Percentiles rank a stretch among this genome's conserved stretches.
Conservation (phyloP, 2,888 invertebrate species). For the Amorpha juglandis region DNA sequence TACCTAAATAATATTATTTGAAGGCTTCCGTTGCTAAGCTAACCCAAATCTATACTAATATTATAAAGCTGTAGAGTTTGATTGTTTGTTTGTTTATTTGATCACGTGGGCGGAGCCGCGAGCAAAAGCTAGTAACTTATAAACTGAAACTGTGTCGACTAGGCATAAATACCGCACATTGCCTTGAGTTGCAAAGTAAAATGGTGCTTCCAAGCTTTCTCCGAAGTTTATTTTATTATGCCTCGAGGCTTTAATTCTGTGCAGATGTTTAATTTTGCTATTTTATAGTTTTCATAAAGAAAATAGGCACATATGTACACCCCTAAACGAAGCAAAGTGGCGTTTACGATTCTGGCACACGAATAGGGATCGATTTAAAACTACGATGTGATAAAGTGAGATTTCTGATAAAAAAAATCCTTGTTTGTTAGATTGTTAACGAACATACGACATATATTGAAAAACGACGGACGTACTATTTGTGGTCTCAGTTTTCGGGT, state of each 20-base stretch:
- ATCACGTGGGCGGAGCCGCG: no score
- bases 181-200: conserved; percentile 5
- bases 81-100: no score
- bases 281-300: conserved; percentile 17
- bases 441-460: conserved; percentile 41
- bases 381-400: conserved; percentile 4
- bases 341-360: conserved; percentile 46
- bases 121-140: no score
- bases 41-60: no score
- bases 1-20: no score
- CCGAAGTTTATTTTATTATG: conserved; percentile 31
- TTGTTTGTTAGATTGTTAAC: conserved; percentile 29
- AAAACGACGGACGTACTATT: conserved; percentile 43
- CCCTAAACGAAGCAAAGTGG: not conserved
- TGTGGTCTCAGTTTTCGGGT: conserved; percentile 48
- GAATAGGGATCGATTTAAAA: conserved; percentile 38
- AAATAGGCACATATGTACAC: not conserved
- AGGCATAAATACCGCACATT: not conserved
- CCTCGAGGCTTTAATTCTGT: conserved; percentile 9
- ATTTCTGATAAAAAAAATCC: not conserved
- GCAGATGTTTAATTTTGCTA: conserved; percentile 11
- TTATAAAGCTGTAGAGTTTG: no score
- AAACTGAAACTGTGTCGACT: not conserved
- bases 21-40: no score
- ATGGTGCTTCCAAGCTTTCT: conserved; percentile 30